Base-by-base conservation (phyloP, 2,113 vertebrate genomes). In the Panthera tigris region DNA sequence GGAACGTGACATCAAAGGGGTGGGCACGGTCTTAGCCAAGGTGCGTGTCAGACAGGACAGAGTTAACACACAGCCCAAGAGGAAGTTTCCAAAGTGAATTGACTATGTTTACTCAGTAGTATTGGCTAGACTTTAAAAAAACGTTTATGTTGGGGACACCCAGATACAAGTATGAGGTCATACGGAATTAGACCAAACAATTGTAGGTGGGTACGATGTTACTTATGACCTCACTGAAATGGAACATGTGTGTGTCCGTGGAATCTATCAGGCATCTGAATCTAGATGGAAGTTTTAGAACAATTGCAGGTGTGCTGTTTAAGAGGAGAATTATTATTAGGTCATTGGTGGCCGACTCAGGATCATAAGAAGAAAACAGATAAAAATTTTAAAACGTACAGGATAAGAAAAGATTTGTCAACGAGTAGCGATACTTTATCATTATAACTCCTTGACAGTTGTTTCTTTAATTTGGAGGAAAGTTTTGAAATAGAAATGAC, bases 1-100 rank as follows among this genome's bases (percentile, higher is more conserved):
- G 84, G 36, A 39, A 13, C 1, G 0, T 2, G n/a, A 7, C 1
- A 0, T 31, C 10, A 7, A 3, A 4, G 7, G 29, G 16, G 5
- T 1, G 19, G 36, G 9, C 21, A 1, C 0, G 0, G 7, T 19
- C 69, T 69, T 48, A 33, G 21, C 4, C 15, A 39, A n/a, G 31
- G 23, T 8, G 0, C 1, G 55, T 45, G 36, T 81, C 33, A 1
- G 15, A 36, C 0, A 3, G 21, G n/a, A 23, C 29, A 25, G 61
- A n/a, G 79, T 21, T 33, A 6, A 15, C 1, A 7, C 18, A 9
- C 23, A 8, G 12, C 87, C 0, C 1, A 45, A 36, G 55, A 48
- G 61, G 45, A 31, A 25, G 80, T 71, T 88, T 61, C 65, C 80
- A 65, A 91, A 48, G 68, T 5, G 48, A 73, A 55, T 31, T 15